These are phyloP conservation scores for Protobothrops mucrosquamatus DNA, from an alignment of 2,113 vertebrate genomes.

Conservation along the genomic window DNA sequence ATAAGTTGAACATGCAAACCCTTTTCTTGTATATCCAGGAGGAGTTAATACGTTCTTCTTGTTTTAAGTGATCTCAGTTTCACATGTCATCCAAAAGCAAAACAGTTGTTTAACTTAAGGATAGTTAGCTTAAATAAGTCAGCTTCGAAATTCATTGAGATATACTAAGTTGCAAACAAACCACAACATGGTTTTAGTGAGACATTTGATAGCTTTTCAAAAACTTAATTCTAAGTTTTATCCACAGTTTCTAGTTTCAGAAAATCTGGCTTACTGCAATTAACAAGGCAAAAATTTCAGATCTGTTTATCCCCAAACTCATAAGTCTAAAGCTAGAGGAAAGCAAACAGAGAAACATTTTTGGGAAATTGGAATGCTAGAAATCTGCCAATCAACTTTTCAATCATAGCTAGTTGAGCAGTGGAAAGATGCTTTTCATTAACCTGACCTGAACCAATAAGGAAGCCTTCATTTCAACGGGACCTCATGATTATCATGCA, in stretches of 20 bases:
- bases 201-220: neutral
- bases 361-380: neutral
- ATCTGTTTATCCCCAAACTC: neutral
- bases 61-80: neutral
- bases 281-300: neutral
- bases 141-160: neutral
- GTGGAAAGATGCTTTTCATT: neutral
- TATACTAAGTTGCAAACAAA: neutral
- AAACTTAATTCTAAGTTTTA: neutral
- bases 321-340: neutral
- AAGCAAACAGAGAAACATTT: neutral
- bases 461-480: neutral
- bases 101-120: neutral
- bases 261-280: neutral
- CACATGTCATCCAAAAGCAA: neutral
- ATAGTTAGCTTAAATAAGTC: neutral
- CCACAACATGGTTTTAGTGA: neutral
- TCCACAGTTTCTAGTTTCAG: neutral
- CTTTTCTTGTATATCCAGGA: neutral
- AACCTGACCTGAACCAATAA: neutral
- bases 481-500: neutral
- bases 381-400: neutral
- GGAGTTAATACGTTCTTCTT: neutral
- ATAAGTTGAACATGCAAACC: neutral
- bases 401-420: neutral